phyloP scores from a whole-genome alignment of 2,797 vertebrate species.

The Allobates femoralis region DNA sequence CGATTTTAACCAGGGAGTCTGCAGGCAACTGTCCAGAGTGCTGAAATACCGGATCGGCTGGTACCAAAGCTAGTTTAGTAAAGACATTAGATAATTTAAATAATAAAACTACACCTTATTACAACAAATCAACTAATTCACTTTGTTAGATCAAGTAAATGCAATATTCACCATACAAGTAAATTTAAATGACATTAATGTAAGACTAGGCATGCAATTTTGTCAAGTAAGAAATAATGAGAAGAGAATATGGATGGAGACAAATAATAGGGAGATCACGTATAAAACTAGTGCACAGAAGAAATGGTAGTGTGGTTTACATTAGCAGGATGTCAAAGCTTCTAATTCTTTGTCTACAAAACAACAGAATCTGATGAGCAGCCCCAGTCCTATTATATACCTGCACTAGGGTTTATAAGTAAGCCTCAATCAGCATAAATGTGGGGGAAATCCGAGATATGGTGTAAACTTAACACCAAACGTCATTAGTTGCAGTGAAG shows the following conservation, averaged over 20 bases:
- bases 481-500: neutral
- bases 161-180: constrained; percentile 38
- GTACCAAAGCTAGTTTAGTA: constrained; percentile 64
- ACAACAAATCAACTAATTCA: constrained; percentile 49
- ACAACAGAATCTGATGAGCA: neutral
- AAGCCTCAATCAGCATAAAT: neutral
- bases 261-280: neutral
- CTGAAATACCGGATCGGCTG: constrained; percentile 62
- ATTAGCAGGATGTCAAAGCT: neutral
- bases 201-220: constrained; percentile 35
- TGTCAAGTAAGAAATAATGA: constrained; percentile 14
- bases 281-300: neutral
- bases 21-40: constrained; percentile 64
- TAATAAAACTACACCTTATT: constrained; percentile 41
- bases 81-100: constrained; percentile 63
- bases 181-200: constrained; percentile 18
- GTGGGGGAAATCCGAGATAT: neutral
- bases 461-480: neutral
- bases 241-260: constrained; percentile 17
- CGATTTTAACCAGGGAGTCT: constrained; percentile 63
- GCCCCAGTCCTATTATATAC: neutral
- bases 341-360: neutral
- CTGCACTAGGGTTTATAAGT: neutral
- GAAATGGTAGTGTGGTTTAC: neutral
- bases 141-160: constrained; percentile 26